Conservation (phyloP, 2,113 vertebrate genomes). For the Neopipo cinnamomea region DNA sequence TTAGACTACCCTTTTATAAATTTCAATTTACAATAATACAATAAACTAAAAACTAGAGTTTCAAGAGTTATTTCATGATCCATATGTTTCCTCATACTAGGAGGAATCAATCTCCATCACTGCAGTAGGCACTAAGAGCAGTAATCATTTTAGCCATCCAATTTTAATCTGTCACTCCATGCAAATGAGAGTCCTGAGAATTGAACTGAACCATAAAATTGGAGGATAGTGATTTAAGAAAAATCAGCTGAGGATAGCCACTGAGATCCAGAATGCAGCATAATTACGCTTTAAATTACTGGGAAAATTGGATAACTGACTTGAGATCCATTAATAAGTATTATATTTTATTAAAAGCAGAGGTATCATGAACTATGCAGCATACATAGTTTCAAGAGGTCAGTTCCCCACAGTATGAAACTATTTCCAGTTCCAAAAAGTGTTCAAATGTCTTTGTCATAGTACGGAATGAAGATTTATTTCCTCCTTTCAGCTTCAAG, state of each 20-base stretch:
- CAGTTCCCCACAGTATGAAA: neutral
- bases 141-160: neutral
- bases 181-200: slow-evolving; percentile 48
- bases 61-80: neutral
- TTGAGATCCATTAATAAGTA: slow-evolving; percentile 44
- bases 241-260: slow-evolving; percentile 37
- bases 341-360: slow-evolving; percentile 35
- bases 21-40: neutral
- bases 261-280: slow-evolving; percentile 4
- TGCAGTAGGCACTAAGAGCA: neutral
- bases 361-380: slow-evolving; percentile 16
- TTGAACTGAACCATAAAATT: slow-evolving; percentile 25
- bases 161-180: slow-evolving; percentile 33
- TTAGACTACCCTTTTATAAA: neutral
- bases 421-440: neutral
- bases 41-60: slow-evolving; percentile 3
- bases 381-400: slow-evolving; percentile 9
- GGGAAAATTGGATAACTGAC: slow-evolving; percentile 29
- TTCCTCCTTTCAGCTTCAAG: neutral
- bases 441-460: neutral
- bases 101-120: slow-evolving; percentile 9
- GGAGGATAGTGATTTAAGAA: slow-evolving; percentile 16
- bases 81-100: neutral
- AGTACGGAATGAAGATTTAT: neutral
- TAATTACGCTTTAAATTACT: slow-evolving; percentile 56